Evolutionary conservation across 2,888 invertebrate genomes (phyloP).

Genomic region (Pseudococcus longispinus): DNA sequence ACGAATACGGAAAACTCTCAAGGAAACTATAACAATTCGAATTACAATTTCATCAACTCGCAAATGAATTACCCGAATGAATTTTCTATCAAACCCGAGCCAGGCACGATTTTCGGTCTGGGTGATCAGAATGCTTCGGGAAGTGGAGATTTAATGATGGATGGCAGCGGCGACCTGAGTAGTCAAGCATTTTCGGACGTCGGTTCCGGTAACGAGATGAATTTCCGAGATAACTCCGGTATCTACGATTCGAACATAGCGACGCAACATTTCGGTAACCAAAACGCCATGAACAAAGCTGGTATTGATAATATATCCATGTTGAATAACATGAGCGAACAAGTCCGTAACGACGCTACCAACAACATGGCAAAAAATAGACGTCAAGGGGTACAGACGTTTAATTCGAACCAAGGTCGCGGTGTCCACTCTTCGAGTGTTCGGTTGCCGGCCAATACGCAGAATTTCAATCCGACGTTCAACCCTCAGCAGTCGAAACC

Average conservation of each 20-base stretch:
- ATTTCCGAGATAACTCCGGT: neutral
- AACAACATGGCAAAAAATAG: neutral
- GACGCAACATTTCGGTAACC: neutral
- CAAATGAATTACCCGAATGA: slow-evolving; percentile 6
- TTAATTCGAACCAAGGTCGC: neutral
- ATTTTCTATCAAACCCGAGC: neutral
- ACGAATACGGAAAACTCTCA: neutral
- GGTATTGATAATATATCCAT: neutral
- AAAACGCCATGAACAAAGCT: neutral
- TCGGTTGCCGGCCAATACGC: neutral
- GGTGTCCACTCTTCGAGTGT: neutral
- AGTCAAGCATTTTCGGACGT: neutral
- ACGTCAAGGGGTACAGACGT: neutral
- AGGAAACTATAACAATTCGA: slow-evolving; percentile 21
- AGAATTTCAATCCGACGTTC: neutral
- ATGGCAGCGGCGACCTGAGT: neutral
- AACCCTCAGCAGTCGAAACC: neutral
- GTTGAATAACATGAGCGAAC: neutral
- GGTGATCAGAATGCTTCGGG: neutral
- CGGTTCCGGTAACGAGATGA: neutral
- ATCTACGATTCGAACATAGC: neutral
- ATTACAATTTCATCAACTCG: slow-evolving; percentile 45
- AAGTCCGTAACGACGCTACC: neutral
- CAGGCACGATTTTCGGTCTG: neutral
- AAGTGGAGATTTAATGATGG: neutral